Percentiles rank a stretch among this genome's conserved stretches.
These are phyloP conservation scores for Grus americana DNA, from an alignment of 2,113 vertebrate genomes.

Conservation along the genomic window DNA sequence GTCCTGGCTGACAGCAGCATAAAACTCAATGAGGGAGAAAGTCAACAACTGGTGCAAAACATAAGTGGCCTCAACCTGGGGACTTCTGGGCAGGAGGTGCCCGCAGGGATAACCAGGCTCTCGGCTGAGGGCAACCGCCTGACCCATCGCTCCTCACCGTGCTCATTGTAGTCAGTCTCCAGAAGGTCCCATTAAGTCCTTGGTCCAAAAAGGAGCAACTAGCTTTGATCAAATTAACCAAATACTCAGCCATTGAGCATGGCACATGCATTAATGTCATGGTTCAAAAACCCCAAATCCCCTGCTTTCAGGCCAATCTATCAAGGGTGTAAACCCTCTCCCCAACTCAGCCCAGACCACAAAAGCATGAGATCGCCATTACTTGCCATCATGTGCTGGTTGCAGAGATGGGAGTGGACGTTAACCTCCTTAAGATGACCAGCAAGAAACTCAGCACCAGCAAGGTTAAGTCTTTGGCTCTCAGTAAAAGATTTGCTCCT, in stretches of 20 bases:
- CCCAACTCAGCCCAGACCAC: neutral
- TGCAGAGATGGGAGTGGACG: neutral
- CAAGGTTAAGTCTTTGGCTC: neutral
- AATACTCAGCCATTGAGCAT: fast-evolving
- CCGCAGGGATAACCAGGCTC: neutral
- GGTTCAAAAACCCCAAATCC: neutral
- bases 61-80: neutral
- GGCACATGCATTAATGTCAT: neutral
- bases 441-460: neutral
- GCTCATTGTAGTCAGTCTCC: neutral
- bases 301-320: neutral
- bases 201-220: neutral
- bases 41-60: neutral
- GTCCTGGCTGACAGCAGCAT: neutral
- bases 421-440: neutral
- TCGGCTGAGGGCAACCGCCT: neutral
- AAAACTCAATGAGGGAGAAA: conserved; percentile 10
- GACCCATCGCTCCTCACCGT: neutral
- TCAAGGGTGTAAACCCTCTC: neutral
- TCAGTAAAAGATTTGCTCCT: neutral
- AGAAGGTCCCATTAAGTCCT: neutral
- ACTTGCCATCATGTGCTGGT: neutral
- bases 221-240: neutral
- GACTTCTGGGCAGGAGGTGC: neutral
- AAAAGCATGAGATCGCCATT: fast-evolving